phyloP scores from a whole-genome alignment of 2,113 vertebrate genomes.

The Xyliphius kryptos region DNA sequence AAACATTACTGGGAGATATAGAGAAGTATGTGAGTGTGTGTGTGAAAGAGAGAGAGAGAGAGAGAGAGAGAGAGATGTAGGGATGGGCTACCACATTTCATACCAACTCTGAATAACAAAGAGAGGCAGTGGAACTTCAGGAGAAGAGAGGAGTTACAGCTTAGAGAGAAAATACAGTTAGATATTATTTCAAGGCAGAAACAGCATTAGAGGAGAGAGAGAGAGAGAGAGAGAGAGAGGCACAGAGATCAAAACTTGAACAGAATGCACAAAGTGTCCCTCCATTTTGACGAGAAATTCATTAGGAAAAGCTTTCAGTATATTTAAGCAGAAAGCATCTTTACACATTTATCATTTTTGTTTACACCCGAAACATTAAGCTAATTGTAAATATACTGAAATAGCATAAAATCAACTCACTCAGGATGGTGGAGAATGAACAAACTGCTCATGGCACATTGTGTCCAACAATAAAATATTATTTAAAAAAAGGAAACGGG shows the following conservation, averaged over 20 bases:
- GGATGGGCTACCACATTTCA: constrained; percentile 73
- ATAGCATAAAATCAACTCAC: too few species aligned
- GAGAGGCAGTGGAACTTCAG: constrained; percentile 62
- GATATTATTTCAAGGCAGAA: constrained; percentile 45
- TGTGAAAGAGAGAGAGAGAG: constrained; percentile 25
- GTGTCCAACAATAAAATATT: too few species aligned
- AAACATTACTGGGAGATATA: constrained; percentile 32
- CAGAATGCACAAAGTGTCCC: constrained; percentile 78
- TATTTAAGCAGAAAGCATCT: too few species aligned
- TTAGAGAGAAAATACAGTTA: constrained; percentile 50
- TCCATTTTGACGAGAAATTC: constrained; percentile 75
- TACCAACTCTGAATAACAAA: constrained; percentile 71
- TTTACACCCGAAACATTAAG: too few species aligned
- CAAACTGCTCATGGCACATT: too few species aligned
- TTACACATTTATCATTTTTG: too few species aligned
- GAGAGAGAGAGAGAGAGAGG: constrained; percentile 47
- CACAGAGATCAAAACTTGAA: constrained; percentile 64
- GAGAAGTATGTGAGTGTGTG: constrained; percentile 10
- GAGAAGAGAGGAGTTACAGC: constrained; percentile 61
- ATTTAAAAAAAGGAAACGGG: too few species aligned
- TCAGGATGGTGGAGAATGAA: too few species aligned
- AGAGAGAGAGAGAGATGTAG: constrained; percentile 31
- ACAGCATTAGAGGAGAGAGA: constrained; percentile 43
- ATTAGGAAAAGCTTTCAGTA: constrained; percentile 40
- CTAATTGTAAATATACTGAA: too few species aligned